Evolutionary conservation across 2,797 vertebrate genomes (phyloP).

Genomic region (Lepilemur ruficaudatus): DNA sequence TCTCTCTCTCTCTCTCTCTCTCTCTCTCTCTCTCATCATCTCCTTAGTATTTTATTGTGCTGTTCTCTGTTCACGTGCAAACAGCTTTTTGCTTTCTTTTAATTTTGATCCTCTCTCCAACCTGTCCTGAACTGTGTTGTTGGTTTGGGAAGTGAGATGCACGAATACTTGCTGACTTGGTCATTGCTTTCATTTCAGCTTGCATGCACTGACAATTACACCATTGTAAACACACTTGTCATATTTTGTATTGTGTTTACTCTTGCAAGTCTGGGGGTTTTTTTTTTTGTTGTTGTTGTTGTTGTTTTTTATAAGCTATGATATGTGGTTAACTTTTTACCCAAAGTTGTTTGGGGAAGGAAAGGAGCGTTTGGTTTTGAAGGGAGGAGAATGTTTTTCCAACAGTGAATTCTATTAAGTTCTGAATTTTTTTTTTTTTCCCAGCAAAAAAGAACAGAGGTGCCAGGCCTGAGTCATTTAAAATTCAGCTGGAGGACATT

Average conservation of each 20-base stretch:
- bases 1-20: neutral
- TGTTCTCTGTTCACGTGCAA: neutral
- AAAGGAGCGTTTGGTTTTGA: conserved; percentile 48
- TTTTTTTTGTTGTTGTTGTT: neutral
- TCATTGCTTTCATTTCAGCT: conserved; percentile 58
- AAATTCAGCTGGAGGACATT: conserved; percentile 14
- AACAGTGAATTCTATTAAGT: neutral
- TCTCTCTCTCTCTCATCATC: neutral
- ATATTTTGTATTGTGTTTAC: conserved; percentile 43
- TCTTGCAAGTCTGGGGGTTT: conserved; percentile 52
- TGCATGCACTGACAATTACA: neutral
- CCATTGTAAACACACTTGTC: neutral
- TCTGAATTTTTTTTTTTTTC: neutral
- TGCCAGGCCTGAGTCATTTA: neutral
- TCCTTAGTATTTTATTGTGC: neutral
- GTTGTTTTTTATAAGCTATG: conserved; percentile 3
- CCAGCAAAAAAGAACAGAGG: neutral
- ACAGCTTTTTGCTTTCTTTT: neutral
- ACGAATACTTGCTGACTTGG: conserved; percentile 15
- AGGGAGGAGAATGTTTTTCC: neutral
- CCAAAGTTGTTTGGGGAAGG: neutral
- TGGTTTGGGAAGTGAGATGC: neutral
- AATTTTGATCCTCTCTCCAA: neutral
- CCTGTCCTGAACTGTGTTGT: conserved; percentile 45
- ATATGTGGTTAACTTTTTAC: conserved; percentile 40